Evolutionary conservation across 1,140 invertebrate species (phyloP).

Genomic region (Lepidurus arcticus): DNA sequence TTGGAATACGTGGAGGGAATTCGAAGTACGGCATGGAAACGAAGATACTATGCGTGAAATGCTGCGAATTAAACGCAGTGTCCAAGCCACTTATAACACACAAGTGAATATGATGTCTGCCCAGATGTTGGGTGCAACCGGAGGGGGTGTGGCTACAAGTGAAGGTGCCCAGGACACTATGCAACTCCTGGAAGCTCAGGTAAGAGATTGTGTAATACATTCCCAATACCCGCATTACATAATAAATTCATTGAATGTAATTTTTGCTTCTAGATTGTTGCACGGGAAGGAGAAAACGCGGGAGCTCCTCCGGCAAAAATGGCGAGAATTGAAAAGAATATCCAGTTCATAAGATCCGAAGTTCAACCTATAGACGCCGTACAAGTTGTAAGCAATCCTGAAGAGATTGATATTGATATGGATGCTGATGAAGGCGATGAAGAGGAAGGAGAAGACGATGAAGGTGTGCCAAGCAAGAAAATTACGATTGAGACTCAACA

Average conservation of each 20-base stretch:
- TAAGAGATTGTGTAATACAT: conserved; percentile 46
- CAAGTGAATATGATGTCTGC: conserved; percentile 97
- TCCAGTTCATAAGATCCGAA: conserved; percentile 77
- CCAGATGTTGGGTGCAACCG: conserved; percentile 79
- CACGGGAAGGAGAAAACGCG: not conserved
- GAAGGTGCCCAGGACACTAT: conserved; percentile 74
- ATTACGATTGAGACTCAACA: conserved; percentile 32
- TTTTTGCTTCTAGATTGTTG: not conserved
- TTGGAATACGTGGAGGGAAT: conserved; percentile 86
- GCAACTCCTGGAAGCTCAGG: conserved; percentile 78
- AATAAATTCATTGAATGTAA: not conserved
- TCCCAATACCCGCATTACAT: not conserved
- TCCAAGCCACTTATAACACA: conserved; percentile 95
- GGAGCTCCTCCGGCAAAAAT: conserved; percentile 25
- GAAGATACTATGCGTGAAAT: conserved; percentile 99
- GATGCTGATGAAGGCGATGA: conserved; percentile 66
- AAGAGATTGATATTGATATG: conserved; percentile 86
- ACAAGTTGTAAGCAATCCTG: conserved; percentile 62
- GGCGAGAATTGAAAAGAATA: conserved; percentile 52
- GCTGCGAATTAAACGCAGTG: conserved; percentile 93
- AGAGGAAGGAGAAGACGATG: conserved; percentile 56
- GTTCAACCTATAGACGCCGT: conserved; percentile 70
- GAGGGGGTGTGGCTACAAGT: conserved; percentile 57
- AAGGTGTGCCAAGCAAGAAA: conserved; percentile 41
- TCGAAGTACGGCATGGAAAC: conserved; percentile 99